Evolutionary conservation across 2,888 invertebrate species (phyloP).

Genomic region (Netelia fuscicornis): DNA sequence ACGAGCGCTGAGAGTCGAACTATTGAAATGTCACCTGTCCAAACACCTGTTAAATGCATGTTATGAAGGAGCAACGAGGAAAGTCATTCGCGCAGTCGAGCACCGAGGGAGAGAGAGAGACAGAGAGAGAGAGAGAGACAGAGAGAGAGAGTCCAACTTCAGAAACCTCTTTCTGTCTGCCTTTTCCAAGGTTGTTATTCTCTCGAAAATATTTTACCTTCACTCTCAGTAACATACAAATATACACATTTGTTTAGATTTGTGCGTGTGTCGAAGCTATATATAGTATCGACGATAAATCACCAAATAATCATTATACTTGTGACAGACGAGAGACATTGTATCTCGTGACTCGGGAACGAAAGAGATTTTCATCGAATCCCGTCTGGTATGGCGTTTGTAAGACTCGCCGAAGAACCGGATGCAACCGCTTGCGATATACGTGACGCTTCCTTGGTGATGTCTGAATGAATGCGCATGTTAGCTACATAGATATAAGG

Average conservation of each 20-base stretch:
- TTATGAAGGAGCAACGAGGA: constrained; percentile 26
- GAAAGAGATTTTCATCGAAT: constrained; percentile 64
- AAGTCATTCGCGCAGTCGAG: constrained; percentile 10
- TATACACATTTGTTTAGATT: neutral
- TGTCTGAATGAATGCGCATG: constrained; percentile 45
- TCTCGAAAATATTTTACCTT: constrained; percentile 60
- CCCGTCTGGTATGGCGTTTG: constrained; percentile 50
- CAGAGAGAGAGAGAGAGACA: no score
- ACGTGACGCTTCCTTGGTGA: constrained; percentile 71
- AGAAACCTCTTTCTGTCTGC: constrained; percentile 36
- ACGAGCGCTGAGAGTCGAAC: constrained; percentile 39
- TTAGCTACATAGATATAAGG: constrained; percentile 9
- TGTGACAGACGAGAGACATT: constrained; percentile 1
- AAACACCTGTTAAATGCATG: constrained; percentile 66
- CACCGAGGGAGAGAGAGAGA: neutral
- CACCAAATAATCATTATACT: constrained; percentile 43
- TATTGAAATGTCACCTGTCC: constrained; percentile 71
- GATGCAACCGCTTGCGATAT: constrained; percentile 70
- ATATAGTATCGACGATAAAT: constrained; percentile 29
- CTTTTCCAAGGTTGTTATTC: constrained; percentile 59
- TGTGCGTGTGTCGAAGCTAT: neutral
- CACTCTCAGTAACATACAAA: constrained; percentile 59
- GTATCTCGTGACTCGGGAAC: constrained; percentile 31
- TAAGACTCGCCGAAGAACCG: constrained; percentile 71
- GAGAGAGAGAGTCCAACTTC: neutral